phyloP scores from a whole-genome alignment of 2,113 vertebrate species.

The Narcine bancroftii region DNA sequence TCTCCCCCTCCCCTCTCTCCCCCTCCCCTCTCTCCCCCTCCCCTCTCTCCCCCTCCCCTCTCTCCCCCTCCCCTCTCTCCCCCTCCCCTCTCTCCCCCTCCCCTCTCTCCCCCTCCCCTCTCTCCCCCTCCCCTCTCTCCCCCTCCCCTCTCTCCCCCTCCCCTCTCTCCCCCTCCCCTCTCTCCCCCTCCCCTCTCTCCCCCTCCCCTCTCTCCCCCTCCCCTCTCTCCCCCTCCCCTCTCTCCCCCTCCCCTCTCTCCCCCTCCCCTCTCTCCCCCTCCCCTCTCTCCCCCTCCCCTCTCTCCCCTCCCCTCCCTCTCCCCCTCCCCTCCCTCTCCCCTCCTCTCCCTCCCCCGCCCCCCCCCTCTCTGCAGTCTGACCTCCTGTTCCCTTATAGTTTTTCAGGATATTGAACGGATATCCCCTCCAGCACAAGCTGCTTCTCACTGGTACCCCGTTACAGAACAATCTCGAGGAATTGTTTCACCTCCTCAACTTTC shows the following conservation, averaged over 20 bases:
- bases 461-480: too few relatives aligned
- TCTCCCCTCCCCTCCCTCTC: not conserved
- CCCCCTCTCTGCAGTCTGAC: too few relatives aligned
- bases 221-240: not conserved
- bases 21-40: not conserved
- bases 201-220: not conserved
- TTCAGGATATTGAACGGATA: too few relatives aligned
- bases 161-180: not conserved
- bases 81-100: not conserved
- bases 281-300: too few relatives aligned
- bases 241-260: not conserved
- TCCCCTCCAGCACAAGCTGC: too few relatives aligned
- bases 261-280: not conserved
- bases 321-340: not conserved
- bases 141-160: not conserved
- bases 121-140: not conserved
- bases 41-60: not conserved
- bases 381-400: too few relatives aligned
- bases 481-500: too few relatives aligned
- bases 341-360: too few relatives aligned
- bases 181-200: not conserved
- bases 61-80: not conserved
- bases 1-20: not conserved
- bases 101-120: not conserved
- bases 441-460: too few relatives aligned